phyloP scores from a whole-genome alignment of 2,888 invertebrate genomes.

The Caenorhabditis becei region DNA sequence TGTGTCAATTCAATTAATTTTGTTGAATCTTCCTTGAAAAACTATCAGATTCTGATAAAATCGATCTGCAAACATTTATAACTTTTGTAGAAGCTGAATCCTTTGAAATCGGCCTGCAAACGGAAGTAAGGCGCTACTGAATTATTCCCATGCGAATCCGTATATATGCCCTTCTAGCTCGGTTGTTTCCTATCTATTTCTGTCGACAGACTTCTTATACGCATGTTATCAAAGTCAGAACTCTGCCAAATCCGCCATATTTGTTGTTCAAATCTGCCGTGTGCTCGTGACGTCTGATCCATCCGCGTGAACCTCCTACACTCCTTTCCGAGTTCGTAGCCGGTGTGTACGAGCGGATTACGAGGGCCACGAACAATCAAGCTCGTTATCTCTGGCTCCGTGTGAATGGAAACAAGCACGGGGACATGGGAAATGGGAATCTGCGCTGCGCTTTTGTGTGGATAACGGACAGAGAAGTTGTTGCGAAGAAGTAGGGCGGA shows the following conservation, averaged over 20 bases:
- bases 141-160: slow-evolving; percentile 51
- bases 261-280: background rate
- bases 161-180: slow-evolving; percentile 15
- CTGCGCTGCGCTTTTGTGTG: slow-evolving; percentile 25
- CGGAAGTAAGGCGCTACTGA: slow-evolving; percentile 27
- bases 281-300: background rate
- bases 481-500: slow-evolving; percentile 11
- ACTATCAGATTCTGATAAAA: background rate
- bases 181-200: background rate
- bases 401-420: slow-evolving; percentile 17
- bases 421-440: slow-evolving; percentile 12
- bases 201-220: background rate
- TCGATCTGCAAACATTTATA: background rate
- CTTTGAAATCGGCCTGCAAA: slow-evolving; percentile 7
- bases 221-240: slow-evolving; percentile 15
- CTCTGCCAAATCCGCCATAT: background rate
- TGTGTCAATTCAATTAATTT: no score
- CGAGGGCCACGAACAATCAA: slow-evolving; percentile 23
- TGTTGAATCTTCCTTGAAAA: no score
- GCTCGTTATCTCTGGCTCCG: slow-evolving; percentile 21
- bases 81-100: slow-evolving; percentile 1
- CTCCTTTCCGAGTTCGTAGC: background rate
- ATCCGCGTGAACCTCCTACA: background rate
- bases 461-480: slow-evolving; percentile 24
- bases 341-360: slow-evolving; percentile 6